These are phyloP conservation scores for Nyctereutes procyonoides DNA, from an alignment of 2,113 vertebrate species.

Conservation along the genomic window DNA sequence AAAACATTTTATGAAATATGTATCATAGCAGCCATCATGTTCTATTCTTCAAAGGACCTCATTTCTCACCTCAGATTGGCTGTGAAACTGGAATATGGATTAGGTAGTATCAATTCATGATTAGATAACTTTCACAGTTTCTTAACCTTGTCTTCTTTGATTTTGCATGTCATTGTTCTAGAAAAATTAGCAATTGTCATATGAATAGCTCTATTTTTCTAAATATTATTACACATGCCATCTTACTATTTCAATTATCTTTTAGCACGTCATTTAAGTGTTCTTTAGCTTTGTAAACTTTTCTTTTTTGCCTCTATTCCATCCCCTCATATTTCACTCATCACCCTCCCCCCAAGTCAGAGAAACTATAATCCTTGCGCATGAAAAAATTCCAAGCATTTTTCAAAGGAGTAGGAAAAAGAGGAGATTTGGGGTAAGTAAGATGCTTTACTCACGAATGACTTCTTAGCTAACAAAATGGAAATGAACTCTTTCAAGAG, in stretches of 20 bases:
- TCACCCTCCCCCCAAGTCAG: not conserved
- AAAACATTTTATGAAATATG: constrained; percentile 70
- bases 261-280: not conserved
- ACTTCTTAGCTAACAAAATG: constrained; percentile 4
- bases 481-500: not conserved
- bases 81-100: not conserved
- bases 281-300: not conserved
- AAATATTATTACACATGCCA: not conserved
- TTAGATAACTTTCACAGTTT: not conserved
- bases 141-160: not conserved
- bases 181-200: not conserved
- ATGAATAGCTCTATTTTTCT: not conserved
- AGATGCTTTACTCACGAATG: not conserved
- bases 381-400: not conserved
- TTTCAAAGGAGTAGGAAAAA: not conserved
- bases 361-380: not conserved
- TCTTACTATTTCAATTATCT: not conserved
- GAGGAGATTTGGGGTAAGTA: not conserved
- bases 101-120: not conserved
- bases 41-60: not conserved
- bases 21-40: constrained; percentile 24
- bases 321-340: not conserved
- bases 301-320: not conserved
- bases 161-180: constrained; percentile 12
- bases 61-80: not conserved